Conservation (phyloP, 1,140 invertebrate species). For the Drosophila fuyamai region DNA sequence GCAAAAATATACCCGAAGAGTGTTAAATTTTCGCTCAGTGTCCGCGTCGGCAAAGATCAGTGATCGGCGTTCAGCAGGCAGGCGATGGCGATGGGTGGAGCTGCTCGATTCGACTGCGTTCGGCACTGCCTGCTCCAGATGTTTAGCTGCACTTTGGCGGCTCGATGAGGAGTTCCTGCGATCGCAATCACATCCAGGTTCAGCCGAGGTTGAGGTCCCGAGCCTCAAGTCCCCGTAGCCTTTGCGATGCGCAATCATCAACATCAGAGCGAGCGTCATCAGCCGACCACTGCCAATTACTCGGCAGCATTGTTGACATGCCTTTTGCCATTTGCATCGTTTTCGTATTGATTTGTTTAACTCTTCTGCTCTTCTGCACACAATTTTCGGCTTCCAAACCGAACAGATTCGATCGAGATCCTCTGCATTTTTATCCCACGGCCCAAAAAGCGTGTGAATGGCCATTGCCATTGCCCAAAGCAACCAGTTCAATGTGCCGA, state of each 20-base stretch:
- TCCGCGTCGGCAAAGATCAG: conserved; percentile 71
- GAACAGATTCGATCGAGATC: conserved; percentile 20
- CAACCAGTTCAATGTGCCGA: conserved; percentile 53
- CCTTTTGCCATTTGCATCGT: conserved; percentile 81
- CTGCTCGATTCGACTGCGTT: conserved; percentile 18
- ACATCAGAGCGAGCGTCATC: conserved; percentile 67
- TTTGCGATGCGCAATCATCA: conserved; percentile 69
- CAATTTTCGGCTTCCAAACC: conserved; percentile 47
- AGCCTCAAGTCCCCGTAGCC: conserved; percentile 6
- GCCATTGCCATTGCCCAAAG: neutral
- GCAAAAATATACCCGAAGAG: too few species aligned
- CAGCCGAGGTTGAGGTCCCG: neutral
- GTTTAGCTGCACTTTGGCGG: conserved; percentile 76
- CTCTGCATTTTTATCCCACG: conserved; percentile 78
- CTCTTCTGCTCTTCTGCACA: conserved; percentile 23
- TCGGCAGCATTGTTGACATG: conserved; percentile 77
- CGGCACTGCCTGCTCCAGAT: conserved; percentile 71
- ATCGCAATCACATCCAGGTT: conserved; percentile 63
- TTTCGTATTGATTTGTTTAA: conserved; percentile 83
- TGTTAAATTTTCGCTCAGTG: conserved; percentile 18
- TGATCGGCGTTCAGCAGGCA: conserved; percentile 49
- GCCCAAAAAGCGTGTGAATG: conserved; percentile 71
- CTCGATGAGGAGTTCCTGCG: conserved; percentile 40
- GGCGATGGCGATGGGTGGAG: conserved; percentile 58
- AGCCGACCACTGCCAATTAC: conserved; percentile 73